Base-by-base conservation (phyloP, 2,888 invertebrate species). In the Ectobius pallidus region DNA sequence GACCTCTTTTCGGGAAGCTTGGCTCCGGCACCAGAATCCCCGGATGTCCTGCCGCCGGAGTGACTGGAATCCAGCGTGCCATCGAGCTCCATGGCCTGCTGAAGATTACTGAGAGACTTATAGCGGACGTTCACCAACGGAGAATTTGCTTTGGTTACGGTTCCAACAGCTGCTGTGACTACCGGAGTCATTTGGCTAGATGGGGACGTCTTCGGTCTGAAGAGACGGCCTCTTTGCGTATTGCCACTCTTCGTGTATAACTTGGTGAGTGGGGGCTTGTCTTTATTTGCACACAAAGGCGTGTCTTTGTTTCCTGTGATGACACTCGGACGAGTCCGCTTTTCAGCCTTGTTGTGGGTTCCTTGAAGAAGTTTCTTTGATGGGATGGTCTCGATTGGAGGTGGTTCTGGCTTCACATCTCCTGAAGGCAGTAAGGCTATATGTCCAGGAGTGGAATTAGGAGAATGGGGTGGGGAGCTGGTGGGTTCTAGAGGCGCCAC, bases 321-420 rank as follows among this genome's bases (percentile, higher is more conserved):
- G 22, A 90, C 84, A 80, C 89, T 89, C 74, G 93, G 87, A 73
- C 92, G 92, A 25, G 78, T 76, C 78, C 93, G 84, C 80, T 94
- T 94, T 81, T 93, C 94, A 9, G 89, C 89, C 80, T 89, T 87
- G 62, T 55, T 39, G 44, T 49, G 46, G 30, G 67, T 68, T 39
- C 71, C 69, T 55, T 74, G 70, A 22, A 73, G 73, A 18, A 90
- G 86, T 82, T 93, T 93, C 82, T 93, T 93, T 46, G 93, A 91
- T 0, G 95, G 95, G 79, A 95, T 95, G 0, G 95, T 95, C 85
- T 95, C 95, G 79, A 95, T 94, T 14, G 95, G 95, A 44, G 95
- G 95, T 69, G 95, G 95, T 84, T 94, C 93, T 69, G 95, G 95
- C 84, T 92, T 91, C 67, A 87, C 87, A 83, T 39, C 58, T n/a